These are phyloP conservation scores for Caerostris extrusa DNA, from an alignment of 1,140 invertebrate genomes.

Conservation along the genomic window DNA sequence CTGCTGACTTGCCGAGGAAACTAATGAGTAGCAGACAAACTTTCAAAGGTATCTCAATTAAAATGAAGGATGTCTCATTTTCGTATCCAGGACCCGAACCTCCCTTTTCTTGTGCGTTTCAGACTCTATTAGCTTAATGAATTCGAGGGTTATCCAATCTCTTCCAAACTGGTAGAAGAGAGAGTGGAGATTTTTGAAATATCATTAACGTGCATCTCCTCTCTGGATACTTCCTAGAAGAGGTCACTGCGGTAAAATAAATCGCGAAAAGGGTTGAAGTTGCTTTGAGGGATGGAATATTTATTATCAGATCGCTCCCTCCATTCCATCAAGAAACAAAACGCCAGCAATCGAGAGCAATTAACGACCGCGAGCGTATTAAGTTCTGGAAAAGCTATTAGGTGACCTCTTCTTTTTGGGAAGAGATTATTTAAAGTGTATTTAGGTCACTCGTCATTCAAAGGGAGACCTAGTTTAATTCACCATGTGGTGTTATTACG, in stretches of 20 bases:
- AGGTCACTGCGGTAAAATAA: slow-evolving; percentile 12
- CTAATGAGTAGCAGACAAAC: neutral
- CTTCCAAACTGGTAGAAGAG: neutral
- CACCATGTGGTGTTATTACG: neutral
- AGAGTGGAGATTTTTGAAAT: slow-evolving; percentile 60
- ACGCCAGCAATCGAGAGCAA: neutral
- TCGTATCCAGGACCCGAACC: neutral
- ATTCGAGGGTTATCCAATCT: neutral
- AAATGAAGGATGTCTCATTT: slow-evolving; percentile 26
- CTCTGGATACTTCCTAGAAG: slow-evolving; percentile 10
- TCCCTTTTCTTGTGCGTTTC: slow-evolving; percentile 50
- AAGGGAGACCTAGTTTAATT: neutral
- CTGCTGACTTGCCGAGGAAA: neutral
- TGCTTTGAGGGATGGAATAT: slow-evolving; percentile 41
- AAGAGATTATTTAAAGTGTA: slow-evolving; percentile 24
- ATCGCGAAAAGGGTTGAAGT: slow-evolving; percentile 25
- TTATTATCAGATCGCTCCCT: slow-evolving; percentile 8
- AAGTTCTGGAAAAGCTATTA: slow-evolving; percentile 21
- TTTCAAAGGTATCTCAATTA: slow-evolving; percentile 52
- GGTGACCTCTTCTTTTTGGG: neutral
- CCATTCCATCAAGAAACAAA: slow-evolving; percentile 21
- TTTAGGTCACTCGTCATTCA: slow-evolving; percentile 15
- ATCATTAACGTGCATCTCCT: slow-evolving; percentile 41
- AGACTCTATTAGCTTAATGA: slow-evolving; percentile 53
- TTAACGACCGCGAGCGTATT: neutral